Evolutionary conservation across 2,797 vertebrate genomes (phyloP), one percentile per base, ranked within the genome.

Genomic region (Danio jaintianensis): DNA sequence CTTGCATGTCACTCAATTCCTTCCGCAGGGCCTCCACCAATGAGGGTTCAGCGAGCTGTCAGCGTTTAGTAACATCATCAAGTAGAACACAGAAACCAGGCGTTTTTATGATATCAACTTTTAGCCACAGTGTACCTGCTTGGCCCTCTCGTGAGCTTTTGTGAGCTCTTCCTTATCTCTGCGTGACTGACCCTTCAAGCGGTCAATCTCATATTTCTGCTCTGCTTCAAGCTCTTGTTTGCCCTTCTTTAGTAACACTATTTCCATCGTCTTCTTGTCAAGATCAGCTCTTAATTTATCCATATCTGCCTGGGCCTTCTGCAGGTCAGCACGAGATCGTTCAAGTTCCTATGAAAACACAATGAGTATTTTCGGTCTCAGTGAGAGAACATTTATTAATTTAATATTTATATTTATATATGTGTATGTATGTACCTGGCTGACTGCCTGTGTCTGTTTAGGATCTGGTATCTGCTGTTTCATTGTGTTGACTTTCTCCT

Each of bases 261-360:
- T 86, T 87, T 98, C 96, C 91, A 93, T 92, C 75, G 96, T 94
- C 84, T 94, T 93, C 82, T 91, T 94, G 86, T 90, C 94, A 47
- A 85, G 89, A 67, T 87, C 86, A 1, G 85, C 86, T 55, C 93
- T 94, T 79, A 86, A 91, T 73, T 91, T 92, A 80, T 95, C 94
- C 79, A 88, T 67, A 77, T 95, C 94, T 0, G 87, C 77, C 10
- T 48, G 87, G 55, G 93, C 71, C 78, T 95, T 94, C 85, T 91
- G 88, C 56, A 95, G 90, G 4, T 91, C 92, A 13, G 91, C 89
- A 20, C 74, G 93, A 5, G 77, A 86, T 45, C 79, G 89, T 75
- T 86, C 88, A 59, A 97, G 90, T 79, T 98, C 96, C 97, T 98
- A 75, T 43, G 0, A 76, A 6, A 29, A 38, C 45, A 6, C 5